A percentile compares a stretch with the other conserved stretches of the same genome.
Evolutionary conservation across 2,113 vertebrate genomes (phyloP).

Genomic region (Argyrosomus japonicus): DNA sequence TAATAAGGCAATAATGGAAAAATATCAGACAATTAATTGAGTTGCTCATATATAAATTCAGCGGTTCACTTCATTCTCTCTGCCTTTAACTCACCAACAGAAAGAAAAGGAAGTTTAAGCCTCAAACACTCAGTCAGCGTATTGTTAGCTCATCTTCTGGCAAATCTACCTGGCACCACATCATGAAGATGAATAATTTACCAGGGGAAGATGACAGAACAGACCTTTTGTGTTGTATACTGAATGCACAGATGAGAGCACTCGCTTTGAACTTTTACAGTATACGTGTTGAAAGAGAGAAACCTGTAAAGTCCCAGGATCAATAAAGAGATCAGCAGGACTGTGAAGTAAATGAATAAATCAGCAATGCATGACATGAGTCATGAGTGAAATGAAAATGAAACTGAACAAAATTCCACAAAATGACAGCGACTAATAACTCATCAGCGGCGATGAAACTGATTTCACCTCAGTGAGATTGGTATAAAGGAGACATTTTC

Average conservation of each 20-base stretch:
- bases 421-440: constrained; percentile 18
- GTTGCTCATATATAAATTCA: constrained; percentile 3
- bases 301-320: background rate
- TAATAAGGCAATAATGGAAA: constrained; percentile 32
- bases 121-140: background rate
- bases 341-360: constrained; percentile 33
- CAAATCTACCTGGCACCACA: background rate
- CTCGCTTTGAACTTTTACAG: constrained; percentile 10
- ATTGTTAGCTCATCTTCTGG: background rate
- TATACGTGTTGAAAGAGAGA: background rate
- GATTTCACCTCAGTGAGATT: constrained; percentile 9
- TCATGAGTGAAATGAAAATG: background rate
- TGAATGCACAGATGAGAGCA: background rate
- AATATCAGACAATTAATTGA: constrained; percentile 21
- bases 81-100: background rate
- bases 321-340: constrained; percentile 5
- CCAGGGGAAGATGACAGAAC: background rate
- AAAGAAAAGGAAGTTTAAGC: background rate
- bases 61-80: background rate
- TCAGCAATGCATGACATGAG: constrained; percentile 10
- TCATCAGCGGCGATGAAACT: constrained; percentile 22
- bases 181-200: constrained; percentile 12
- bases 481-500: constrained; percentile 11
- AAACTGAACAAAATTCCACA: background rate
- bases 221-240: background rate